Percentiles rank a stretch among this genome's conserved stretches.
phyloP scores from a whole-genome alignment of 2,888 invertebrate species.

The Calameuta pallipes region DNA sequence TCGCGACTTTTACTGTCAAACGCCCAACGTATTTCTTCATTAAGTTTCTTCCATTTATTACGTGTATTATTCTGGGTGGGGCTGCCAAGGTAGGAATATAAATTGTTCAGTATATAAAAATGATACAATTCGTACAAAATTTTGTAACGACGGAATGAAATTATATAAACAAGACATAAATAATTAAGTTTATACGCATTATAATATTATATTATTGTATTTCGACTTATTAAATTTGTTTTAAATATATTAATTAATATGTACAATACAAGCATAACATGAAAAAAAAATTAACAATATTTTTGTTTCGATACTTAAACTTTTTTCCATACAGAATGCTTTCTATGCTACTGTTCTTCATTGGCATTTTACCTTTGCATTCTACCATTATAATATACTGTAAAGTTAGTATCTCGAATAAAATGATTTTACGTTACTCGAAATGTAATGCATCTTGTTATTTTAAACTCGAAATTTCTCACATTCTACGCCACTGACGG shows the following conservation, averaged over 20 bases:
- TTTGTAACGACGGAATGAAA: neutral
- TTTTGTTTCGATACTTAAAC: too few relatives aligned
- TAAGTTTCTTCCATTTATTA: neutral
- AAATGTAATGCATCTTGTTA: neutral
- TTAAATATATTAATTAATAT: too few relatives aligned
- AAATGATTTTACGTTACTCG: neutral
- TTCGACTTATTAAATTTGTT: too few relatives aligned
- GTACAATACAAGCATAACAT: too few relatives aligned
- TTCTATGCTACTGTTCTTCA: neutral
- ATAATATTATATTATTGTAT: too few relatives aligned
- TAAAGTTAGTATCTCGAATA: neutral
- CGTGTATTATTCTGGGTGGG: neutral
- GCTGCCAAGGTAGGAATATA: neutral
- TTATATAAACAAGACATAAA: too few relatives aligned
- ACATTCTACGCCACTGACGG: slow-evolving; percentile 33
- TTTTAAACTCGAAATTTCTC: neutral
- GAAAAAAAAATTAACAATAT: too few relatives aligned
- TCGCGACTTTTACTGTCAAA: neutral
- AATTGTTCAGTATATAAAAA: neutral
- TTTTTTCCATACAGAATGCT: neutral
- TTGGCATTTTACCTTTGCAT: neutral
- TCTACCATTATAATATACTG: neutral
- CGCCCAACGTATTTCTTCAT: neutral
- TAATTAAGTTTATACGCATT: too few relatives aligned
- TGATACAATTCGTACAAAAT: neutral